A percentile compares a stretch with the other conserved stretches of the same genome.
These are phyloP conservation scores for Lophura nycthemera DNA, from an alignment of 2,113 vertebrate species.

Conservation along the genomic window DNA sequence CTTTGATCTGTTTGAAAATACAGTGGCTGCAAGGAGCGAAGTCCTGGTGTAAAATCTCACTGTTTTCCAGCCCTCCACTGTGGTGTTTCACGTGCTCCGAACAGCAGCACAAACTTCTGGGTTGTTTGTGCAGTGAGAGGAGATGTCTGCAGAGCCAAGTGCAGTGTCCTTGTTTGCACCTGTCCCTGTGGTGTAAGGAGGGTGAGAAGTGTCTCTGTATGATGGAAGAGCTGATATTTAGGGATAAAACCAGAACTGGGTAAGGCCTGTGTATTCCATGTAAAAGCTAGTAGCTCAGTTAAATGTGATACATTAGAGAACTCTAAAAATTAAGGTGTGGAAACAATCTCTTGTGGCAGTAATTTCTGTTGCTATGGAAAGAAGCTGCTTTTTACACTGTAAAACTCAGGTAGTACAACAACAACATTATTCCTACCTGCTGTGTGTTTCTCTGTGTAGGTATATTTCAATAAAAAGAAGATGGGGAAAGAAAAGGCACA, in stretches of 20 bases:
- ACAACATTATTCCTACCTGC: not conserved
- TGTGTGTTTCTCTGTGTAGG: not conserved
- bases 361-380: constrained; percentile 6
- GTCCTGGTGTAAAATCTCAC: not conserved
- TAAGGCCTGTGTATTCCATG: not conserved
- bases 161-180: not conserved
- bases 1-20: not conserved
- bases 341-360: constrained; percentile 6
- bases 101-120: not conserved
- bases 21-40: not conserved
- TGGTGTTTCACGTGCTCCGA: not conserved
- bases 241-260: not conserved
- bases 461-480: not conserved
- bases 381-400: constrained; percentile 20
- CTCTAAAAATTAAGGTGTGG: not conserved
- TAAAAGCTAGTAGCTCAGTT: not conserved
- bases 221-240: not conserved
- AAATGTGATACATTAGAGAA: constrained; percentile 9
- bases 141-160: not conserved
- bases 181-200: accelerated
- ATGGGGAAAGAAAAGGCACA: not conserved
- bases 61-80: not conserved
- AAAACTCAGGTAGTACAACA: not conserved
- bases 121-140: not conserved
- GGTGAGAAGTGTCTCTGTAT: not conserved